Conservation (phyloP, 2,113 vertebrate genomes). For the Paratilapia polleni region DNA sequence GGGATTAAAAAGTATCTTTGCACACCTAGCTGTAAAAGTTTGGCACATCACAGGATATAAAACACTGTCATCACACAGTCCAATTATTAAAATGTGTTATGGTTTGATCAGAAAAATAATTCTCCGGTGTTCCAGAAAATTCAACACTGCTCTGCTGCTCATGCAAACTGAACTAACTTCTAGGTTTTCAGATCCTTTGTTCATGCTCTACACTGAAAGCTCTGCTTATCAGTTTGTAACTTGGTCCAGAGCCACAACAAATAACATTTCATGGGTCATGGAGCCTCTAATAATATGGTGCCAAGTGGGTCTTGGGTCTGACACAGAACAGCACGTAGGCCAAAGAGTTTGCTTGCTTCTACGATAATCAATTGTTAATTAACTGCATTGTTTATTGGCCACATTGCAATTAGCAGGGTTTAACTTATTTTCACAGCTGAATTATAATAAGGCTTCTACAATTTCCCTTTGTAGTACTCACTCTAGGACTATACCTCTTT, state of each 20-base stretch:
- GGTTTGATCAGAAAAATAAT: neutral
- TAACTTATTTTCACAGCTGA: neutral
- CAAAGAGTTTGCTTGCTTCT: conserved; percentile 9
- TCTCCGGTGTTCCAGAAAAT: neutral
- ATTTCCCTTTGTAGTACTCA: neutral
- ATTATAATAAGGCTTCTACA: neutral
- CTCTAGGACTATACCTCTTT: neutral
- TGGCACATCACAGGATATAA: neutral
- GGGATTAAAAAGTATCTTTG: neutral
- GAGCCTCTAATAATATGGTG: conserved; percentile 45
- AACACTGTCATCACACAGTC: neutral
- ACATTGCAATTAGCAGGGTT: neutral
- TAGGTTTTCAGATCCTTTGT: conserved; percentile 11
- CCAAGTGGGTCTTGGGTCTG: conserved; percentile 52
- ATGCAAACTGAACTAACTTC: conserved; percentile 6
- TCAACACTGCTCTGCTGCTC: neutral
- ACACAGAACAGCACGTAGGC: conserved; percentile 28
- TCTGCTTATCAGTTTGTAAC: conserved; percentile 56
- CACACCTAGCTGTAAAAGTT: neutral
- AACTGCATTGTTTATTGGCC: neutral
- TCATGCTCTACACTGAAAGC: conserved; percentile 19
- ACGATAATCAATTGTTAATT: conserved; percentile 11
- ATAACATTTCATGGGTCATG: conserved; percentile 53
- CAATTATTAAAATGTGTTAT: neutral
- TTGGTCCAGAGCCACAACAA: conserved; percentile 58